These are phyloP conservation scores for Scolopax mira DNA, from an alignment of 2,113 vertebrate species.

Conservation along the genomic window DNA sequence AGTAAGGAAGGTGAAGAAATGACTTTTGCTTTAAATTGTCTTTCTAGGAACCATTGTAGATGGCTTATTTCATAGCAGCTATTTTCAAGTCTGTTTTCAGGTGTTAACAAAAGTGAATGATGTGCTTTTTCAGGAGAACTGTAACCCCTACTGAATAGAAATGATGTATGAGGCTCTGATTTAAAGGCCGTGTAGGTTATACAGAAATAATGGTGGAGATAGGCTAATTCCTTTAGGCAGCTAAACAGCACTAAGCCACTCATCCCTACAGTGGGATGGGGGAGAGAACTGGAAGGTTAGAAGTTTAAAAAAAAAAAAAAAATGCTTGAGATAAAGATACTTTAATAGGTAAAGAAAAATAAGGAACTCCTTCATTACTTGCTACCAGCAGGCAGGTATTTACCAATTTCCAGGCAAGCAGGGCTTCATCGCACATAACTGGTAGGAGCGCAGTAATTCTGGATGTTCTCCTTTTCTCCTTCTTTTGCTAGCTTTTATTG, in stretches of 20 bases:
- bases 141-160: background rate
- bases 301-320: background rate
- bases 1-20: background rate
- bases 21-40: background rate
- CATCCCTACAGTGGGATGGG: background rate
- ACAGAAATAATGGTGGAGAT: background rate
- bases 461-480: background rate
- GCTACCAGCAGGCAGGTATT: background rate
- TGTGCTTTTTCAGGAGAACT: background rate
- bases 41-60: background rate
- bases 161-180: background rate
- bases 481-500: background rate
- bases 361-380: background rate
- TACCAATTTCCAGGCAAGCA: background rate
- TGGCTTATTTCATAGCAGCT: background rate
- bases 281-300: background rate
- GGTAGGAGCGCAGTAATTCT: background rate
- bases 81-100: background rate
- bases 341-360: background rate
- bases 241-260: rapidly evolving
- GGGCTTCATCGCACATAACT: rapidly evolving
- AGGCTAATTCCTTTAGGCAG: background rate
- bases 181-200: background rate
- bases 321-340: background rate
- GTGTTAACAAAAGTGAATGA: background rate